Evolutionary conservation across 2,888 invertebrate genomes (phyloP).

Genomic region (Athalia rosae): DNA sequence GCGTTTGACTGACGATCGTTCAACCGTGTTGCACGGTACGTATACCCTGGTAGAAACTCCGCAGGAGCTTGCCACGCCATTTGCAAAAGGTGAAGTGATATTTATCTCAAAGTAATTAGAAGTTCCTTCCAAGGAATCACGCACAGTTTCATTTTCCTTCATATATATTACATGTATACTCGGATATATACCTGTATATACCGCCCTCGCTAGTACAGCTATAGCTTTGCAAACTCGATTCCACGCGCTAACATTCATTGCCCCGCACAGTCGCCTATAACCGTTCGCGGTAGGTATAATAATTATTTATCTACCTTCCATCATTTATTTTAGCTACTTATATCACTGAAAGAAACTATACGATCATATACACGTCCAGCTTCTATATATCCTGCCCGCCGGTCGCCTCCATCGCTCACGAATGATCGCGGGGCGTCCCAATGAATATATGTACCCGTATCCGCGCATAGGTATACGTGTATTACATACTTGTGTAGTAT

Average conservation of each 20-base stretch:
- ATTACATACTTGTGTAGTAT: too few relatives aligned
- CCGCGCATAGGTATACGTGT: too few relatives aligned
- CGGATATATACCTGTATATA: too few relatives aligned
- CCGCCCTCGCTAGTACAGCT: neutral
- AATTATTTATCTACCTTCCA: slow-evolving; percentile 58
- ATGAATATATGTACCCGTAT: neutral
- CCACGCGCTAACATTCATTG: slow-evolving; percentile 36
- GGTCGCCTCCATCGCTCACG: slow-evolving; percentile 3
- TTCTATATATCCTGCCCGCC: neutral
- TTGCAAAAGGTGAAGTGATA: slow-evolving; percentile 65
- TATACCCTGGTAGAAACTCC: slow-evolving; percentile 51
- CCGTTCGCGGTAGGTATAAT: slow-evolving; percentile 55
- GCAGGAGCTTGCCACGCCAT: slow-evolving; percentile 67
- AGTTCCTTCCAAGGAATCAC: slow-evolving; percentile 62
- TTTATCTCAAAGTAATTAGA: slow-evolving; percentile 70
- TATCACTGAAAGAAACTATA: slow-evolving; percentile 7
- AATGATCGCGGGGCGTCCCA: slow-evolving; percentile 22
- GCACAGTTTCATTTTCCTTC: slow-evolving; percentile 49
- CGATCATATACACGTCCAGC: neutral
- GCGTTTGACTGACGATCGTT: slow-evolving; percentile 68
- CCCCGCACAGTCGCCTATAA: slow-evolving; percentile 36
- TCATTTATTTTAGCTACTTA: slow-evolving; percentile 52
- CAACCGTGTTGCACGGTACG: slow-evolving; percentile 51
- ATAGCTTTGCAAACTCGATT: slow-evolving; percentile 25
- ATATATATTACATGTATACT: neutral